phyloP scores from a whole-genome alignment of 2,797 vertebrate genomes.

The Hypotaenidia okinawae region DNA sequence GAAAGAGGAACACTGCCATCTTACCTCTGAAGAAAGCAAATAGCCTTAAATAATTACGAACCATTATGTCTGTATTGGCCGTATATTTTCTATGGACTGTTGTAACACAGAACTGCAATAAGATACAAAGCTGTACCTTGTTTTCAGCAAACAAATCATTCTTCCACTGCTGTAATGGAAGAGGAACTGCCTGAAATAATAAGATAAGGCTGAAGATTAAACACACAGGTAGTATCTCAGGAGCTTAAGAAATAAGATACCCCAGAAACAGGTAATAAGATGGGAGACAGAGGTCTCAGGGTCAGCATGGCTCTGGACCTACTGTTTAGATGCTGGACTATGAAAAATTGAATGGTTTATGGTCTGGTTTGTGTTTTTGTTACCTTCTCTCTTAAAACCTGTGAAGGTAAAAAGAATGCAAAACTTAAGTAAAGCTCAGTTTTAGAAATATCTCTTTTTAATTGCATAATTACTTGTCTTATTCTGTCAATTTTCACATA shows the following conservation, averaged over 20 bases:
- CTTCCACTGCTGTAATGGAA: not conserved
- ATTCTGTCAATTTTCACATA: not conserved
- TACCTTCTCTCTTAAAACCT: not conserved
- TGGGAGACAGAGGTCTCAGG: not conserved
- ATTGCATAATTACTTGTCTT: not conserved
- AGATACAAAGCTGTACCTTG: not conserved
- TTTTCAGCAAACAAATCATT: not conserved
- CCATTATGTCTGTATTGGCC: rapidly evolving
- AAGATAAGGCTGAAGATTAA: not conserved
- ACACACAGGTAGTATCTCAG: not conserved
- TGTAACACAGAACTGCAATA: not conserved
- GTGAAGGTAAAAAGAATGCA: not conserved
- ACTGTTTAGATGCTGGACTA: not conserved
- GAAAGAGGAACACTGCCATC: not conserved
- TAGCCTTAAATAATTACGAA: not conserved
- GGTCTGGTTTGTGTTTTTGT: not conserved
- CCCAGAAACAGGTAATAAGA: not conserved
- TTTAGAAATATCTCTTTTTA: not conserved
- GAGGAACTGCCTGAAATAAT: not conserved
- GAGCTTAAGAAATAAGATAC: not conserved
- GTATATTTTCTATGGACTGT: not conserved
- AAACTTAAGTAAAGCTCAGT: not conserved
- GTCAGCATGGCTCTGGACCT: not conserved
- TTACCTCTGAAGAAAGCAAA: not conserved
- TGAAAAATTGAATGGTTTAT: not conserved